Evolutionary conservation across 2,113 vertebrate species (phyloP).

Genomic region (Esox niger): DNA sequence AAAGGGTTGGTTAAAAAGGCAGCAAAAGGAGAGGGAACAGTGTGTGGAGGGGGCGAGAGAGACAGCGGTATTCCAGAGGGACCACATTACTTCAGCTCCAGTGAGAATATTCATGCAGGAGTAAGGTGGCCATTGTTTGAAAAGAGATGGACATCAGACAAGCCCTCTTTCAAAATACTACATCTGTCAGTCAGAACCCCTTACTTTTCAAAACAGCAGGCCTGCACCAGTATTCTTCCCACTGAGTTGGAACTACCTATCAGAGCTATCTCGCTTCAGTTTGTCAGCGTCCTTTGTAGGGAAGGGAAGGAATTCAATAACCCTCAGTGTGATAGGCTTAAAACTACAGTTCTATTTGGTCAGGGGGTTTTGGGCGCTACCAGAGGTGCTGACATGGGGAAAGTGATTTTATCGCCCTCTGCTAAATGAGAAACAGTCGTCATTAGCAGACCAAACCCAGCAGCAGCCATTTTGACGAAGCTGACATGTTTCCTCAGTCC

Average conservation of each 20-base stretch:
- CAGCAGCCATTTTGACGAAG: conserved; percentile 13
- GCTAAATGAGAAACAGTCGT: conserved; percentile 3
- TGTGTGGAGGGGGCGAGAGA: conserved; percentile 16
- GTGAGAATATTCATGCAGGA: background rate
- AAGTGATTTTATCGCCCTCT: background rate
- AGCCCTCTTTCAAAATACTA: background rate
- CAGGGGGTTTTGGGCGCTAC: background rate
- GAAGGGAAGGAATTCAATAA: background rate
- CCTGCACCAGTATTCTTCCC: background rate
- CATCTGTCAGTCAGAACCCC: background rate
- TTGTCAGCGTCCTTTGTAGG: background rate
- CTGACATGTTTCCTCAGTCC: conserved; percentile 2
- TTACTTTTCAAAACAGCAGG: background rate
- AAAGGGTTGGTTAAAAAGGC: conserved; percentile 14
- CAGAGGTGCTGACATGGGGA: background rate
- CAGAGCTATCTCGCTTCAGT: background rate
- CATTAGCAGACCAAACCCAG: background rate
- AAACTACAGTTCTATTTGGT: background rate
- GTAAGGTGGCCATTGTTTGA: background rate
- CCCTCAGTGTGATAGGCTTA: background rate
- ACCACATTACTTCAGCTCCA: conserved; percentile 3
- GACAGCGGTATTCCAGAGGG: background rate
- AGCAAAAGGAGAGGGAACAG: background rate
- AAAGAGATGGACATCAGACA: background rate
- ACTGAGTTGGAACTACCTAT: background rate